Percentiles rank a stretch among this genome's conserved stretches.
Evolutionary conservation across 1,140 invertebrate genomes (phyloP).

Genomic region (Drosophila aff.): DNA sequence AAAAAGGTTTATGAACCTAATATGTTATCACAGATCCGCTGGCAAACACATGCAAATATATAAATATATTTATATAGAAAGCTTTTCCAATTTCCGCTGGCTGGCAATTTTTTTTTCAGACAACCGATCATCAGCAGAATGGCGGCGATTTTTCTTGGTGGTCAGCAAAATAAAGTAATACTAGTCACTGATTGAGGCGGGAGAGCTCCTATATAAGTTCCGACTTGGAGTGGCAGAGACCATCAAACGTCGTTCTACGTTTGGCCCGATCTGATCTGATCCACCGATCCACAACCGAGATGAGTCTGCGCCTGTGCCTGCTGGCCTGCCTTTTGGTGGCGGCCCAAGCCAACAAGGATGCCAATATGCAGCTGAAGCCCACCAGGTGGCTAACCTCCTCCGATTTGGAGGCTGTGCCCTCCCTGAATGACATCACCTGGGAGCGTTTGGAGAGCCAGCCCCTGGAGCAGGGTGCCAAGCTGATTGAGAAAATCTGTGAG

Average conservation of each 20-base stretch:
- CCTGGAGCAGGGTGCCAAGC: constrained; percentile 62
- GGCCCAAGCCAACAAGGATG: constrained; percentile 58
- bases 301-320: constrained; percentile 67
- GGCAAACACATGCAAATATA: constrained; percentile 18
- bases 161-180: constrained; percentile 39
- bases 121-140: constrained; percentile 28
- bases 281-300: constrained; percentile 26
- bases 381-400: constrained; percentile 59
- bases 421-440: constrained; percentile 70
- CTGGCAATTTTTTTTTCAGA: constrained; percentile 19
- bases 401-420: constrained; percentile 71
- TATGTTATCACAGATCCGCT: constrained; percentile 22
- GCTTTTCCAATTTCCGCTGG: constrained; percentile 27
- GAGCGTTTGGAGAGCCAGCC: constrained; percentile 74
- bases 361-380: constrained; percentile 59
- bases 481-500: constrained; percentile 71
- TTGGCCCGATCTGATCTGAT: constrained; percentile 60
- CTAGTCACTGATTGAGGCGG: not conserved
- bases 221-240: constrained; percentile 4
- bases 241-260: constrained; percentile 72
- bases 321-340: constrained; percentile 68
- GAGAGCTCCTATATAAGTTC: constrained; percentile 49
- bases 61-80: not conserved
- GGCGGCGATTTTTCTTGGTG: constrained; percentile 9
- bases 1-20: constrained; percentile 33